Evolutionary conservation across 30 jellyfish, hydroid and myxozoan species (phyloP), one percentile per base, ranked within the genome.

Genomic region (Mastigias papua): DNA sequence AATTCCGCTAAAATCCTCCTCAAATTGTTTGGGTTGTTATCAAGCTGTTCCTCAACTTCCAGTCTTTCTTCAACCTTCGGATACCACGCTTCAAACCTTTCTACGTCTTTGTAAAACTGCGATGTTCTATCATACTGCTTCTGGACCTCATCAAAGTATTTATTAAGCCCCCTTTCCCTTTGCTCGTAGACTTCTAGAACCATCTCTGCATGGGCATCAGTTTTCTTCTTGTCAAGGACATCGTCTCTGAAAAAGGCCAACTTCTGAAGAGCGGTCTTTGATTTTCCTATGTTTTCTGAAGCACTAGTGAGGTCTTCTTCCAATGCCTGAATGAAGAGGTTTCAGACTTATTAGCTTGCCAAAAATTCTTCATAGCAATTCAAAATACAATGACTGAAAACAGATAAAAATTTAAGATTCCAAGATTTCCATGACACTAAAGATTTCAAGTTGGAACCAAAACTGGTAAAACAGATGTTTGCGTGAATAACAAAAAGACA

Each of bases 61-160:
- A 93, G 58, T 61, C 83, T 35, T 2, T 54, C 61, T 48, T 93
- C 95, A 27, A 81, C 84, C 11, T 54, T 34, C 0, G 98, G 98
- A 70, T 81, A 90, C 98, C 98, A 93, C 28, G 28, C 72, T 28
- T 81, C 91, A 73, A 93, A 88, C 37, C 17, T 37, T 61, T 61
- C 93, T 1, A 93, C 89, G 46, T 90, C 97, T 15, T 87, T 90
- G 73, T 33, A 84, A 54, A 93, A 87, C 77, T 83, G 88, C 48
- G 69, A 51, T 29, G 91, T 82, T 66, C 90, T 61, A 35, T 48
- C 90, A 31, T 70, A 48, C 29, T 87, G 97, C 58, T 67, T 70
- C 26, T 34, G 76, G 34, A 87, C 21, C 16, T 50, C 64, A 22
- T 89, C 77, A 27, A 79, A 80, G 22, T 88, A 54, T 1, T 81